Base-by-base conservation (phyloP, 2,797 vertebrate species). In the Odontamblyopus lacepedii region DNA sequence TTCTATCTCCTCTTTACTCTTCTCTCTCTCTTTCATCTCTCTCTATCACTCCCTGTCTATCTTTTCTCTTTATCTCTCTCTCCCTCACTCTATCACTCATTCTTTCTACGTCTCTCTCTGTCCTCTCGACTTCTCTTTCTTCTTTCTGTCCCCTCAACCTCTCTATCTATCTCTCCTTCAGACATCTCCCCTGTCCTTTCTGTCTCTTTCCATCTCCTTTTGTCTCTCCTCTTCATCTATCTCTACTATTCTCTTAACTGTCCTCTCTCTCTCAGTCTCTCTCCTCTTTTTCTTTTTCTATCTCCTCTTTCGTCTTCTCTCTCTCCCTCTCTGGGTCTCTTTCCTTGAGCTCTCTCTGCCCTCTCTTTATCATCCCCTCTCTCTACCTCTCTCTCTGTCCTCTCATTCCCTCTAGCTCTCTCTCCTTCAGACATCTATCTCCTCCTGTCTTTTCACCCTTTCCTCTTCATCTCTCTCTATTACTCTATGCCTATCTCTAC, bases 281-380 rank as follows among this genome's bases (percentile, higher is more conserved):
- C 32, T 35, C 82, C 62, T 84, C 75, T 74, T 71, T 75, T 51
- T 70, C 74, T 78, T 53, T 23, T 26, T 51, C 77, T 82, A 30
- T 30, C 30, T 30, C 30, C 30, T 30, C 30, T 30, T 30, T 30
- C 30, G 0, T 30, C 30, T 30, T 30, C 30, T 30, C 30, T 30
- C 30, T 30, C 30, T 30, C 30, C 4, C 30, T 30, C 32, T 35
- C 32, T 35, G 23, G 23, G 23, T 23, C 23, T 23, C 23, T 23
- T 23, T 23, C 23, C 23, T 23, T 23, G 23, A 23, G 23, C 23
- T 23, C 23, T 23, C 23, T 23, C 6, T 35, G 4, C 32, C 6
- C 32, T 35, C 6, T 35, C 3, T 35, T 35, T 35, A 5, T 23
- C 23, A 23, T 23, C 23, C 23, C 23, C 23, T 35, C 32, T 35